Evolutionary conservation across 1,140 invertebrate species (phyloP), one percentile per base, ranked within the genome.

Genomic region (Thereuonema tuberculata): DNA sequence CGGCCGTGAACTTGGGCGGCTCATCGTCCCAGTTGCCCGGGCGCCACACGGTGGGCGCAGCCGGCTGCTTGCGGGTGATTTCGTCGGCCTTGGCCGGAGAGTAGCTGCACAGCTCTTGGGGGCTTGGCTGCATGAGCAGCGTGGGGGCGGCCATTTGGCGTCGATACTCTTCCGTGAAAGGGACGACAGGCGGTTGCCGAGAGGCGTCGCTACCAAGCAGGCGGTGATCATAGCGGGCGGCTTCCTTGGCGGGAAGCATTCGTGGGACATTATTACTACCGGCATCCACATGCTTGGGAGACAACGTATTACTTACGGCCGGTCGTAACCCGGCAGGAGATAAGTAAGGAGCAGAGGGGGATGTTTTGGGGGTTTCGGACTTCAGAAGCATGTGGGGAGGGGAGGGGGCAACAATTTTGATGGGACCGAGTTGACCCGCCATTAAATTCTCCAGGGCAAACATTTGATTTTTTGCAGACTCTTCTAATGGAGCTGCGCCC

Each of bases 1-100:
- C 9, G 17, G 17, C 5, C 21, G 48, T 9, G 17, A 12, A n/a
- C 12, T n/a, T 24, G 3, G 17, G n/a, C 5, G 24, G 25, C 21
- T 55, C 53, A 29, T 55, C 53, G 27, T 55, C 53, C 53, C 53
- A 55, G 27, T 55, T 55, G 53, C 53, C 53, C 5, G 53, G 53
- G 21, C 53, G 53, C 53, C 53, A 55, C 2, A 55, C 53, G 23
- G 53, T 55, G 21, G 9, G 9, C 5, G 21, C 21, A 14, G 24
- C 21, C 27, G 53, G 17, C 5, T 55, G 24, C 28, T 29, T 55
- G 25, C 53, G 24, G 9, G 26, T 21, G 17, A 23, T 25, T 14
- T 55, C 53, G 5, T 55, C 53, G 5, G 53, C 53, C 21, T 55
- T 55, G 17, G 26, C 53, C 17, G 53, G 53, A 14, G 53, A 55